phyloP scores from a whole-genome alignment of 2,888 invertebrate species.

The Mimachlamys varia region DNA sequence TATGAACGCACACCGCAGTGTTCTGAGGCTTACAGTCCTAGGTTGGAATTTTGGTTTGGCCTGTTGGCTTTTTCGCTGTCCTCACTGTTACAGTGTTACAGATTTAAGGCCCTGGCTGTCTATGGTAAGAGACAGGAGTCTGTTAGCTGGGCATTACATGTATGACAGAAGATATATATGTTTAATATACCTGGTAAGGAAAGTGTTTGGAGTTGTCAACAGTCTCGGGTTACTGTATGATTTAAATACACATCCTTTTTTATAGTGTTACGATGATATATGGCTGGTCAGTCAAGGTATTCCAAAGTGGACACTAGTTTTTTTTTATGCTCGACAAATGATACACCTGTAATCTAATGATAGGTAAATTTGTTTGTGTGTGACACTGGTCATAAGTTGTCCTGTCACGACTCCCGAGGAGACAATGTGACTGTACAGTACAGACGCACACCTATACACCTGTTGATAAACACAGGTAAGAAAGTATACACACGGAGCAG shows the following conservation, averaged over 20 bases:
- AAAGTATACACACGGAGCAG: neutral
- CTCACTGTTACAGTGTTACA: too few relatives aligned
- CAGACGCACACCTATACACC: neutral
- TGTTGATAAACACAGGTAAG: neutral
- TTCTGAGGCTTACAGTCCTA: too few relatives aligned
- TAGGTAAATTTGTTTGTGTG: neutral
- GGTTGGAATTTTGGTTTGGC: too few relatives aligned
- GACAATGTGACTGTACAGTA: neutral
- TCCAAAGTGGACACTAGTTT: conserved; percentile 18
- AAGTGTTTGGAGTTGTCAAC: neutral
- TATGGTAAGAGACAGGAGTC: too few relatives aligned
- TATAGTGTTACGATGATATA: neutral
- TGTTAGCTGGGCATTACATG: too few relatives aligned
- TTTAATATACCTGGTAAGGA: neutral
- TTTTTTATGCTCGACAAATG: neutral
- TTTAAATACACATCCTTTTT: neutral
- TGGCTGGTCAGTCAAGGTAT: neutral
- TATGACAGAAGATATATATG: neutral
- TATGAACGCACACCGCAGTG: too few relatives aligned
- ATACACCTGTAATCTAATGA: conserved; percentile 17
- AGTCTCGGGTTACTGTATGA: neutral
- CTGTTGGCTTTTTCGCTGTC: too few relatives aligned
- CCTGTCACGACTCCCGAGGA: neutral
- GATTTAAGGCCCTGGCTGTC: too few relatives aligned
- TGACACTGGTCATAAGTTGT: neutral